A percentile compares a stretch with the other conserved stretches of the same genome.
Conservation (phyloP, 1,140 invertebrate species). For the Drosophila kurseongensis region DNA sequence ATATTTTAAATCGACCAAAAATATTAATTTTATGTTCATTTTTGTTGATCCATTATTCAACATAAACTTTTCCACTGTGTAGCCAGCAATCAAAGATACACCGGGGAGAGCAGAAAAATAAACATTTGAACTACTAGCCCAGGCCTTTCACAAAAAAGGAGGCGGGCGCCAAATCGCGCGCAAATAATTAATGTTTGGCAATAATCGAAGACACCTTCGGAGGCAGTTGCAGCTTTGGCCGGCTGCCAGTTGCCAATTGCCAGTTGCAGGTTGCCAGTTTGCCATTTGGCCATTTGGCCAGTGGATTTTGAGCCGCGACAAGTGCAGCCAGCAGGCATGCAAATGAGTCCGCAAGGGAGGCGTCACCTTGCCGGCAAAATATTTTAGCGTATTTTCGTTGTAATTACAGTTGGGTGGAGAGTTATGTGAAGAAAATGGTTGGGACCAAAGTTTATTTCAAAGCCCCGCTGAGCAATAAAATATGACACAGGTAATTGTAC, state of each 20-base stretch:
- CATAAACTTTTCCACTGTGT: conserved; percentile 1
- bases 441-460: conserved; percentile 1
- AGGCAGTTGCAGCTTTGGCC: conserved; percentile 44
- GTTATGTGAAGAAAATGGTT: conserved; percentile 14
- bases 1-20: too few species aligned
- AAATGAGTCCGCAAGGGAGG: conserved; percentile 68
- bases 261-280: conserved; percentile 29
- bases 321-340: conserved; percentile 66
- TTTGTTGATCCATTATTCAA: neutral
- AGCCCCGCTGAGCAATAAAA: conserved; percentile 12
- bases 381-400: conserved; percentile 34
- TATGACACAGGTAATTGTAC: conserved; percentile 5
- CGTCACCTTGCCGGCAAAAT: conserved; percentile 33
- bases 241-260: conserved; percentile 31
- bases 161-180: conserved; percentile 61
- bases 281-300: conserved; percentile 18
- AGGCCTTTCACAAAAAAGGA: conserved; percentile 75
- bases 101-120: conserved; percentile 67
- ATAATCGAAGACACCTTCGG: conserved; percentile 81
- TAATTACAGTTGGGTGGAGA: conserved; percentile 38
- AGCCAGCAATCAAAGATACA: conserved; percentile 77
- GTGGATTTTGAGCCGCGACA: conserved; percentile 41
- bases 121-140: conserved; percentile 81
- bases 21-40: too few species aligned
- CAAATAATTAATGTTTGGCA: conserved; percentile 82